Percentiles rank a stretch among this genome's conserved stretches.
These are phyloP conservation scores for Macrotrachela quadricornifera DNA, from an alignment of 1,140 invertebrate species.

Conservation along the genomic window DNA sequence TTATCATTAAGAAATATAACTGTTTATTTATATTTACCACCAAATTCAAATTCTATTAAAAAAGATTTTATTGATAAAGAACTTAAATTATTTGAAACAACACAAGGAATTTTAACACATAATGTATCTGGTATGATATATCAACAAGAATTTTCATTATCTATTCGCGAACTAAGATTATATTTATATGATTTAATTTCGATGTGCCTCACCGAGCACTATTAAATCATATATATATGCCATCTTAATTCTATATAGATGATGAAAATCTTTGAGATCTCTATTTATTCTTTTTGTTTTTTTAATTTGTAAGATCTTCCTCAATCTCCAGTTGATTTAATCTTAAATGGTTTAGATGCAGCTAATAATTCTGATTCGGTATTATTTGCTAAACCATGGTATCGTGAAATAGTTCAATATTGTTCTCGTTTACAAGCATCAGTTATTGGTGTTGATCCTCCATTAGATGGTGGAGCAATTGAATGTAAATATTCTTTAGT, in stretches of 20 bases:
- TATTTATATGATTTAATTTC: no score
- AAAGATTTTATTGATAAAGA: slow-evolving; percentile 31
- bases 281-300: slow-evolving; percentile 2
- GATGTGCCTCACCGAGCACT: background rate
- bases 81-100: slow-evolving; percentile 40
- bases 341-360: slow-evolving; percentile 42
- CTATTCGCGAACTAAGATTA: no score
- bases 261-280: no score
- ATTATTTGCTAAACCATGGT: slow-evolving; percentile 17
- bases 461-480: slow-evolving; percentile 37
- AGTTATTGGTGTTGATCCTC: slow-evolving; percentile 56
- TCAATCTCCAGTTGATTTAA: slow-evolving; percentile 39
- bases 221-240: background rate
- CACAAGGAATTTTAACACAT: slow-evolving; percentile 32
- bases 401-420: slow-evolving; percentile 38
- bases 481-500: slow-evolving; percentile 49
- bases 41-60: slow-evolving; percentile 18
- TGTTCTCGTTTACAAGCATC: slow-evolving; percentile 48
- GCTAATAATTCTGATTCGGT: background rate
- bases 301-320: slow-evolving; percentile 34
- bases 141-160: no score
- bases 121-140: slow-evolving; percentile 36
- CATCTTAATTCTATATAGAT: background rate
- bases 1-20: slow-evolving; percentile 53
- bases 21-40: slow-evolving; percentile 40